Base-by-base conservation (phyloP, 2,113 vertebrate genomes). In the Ovibos moschatus region DNA sequence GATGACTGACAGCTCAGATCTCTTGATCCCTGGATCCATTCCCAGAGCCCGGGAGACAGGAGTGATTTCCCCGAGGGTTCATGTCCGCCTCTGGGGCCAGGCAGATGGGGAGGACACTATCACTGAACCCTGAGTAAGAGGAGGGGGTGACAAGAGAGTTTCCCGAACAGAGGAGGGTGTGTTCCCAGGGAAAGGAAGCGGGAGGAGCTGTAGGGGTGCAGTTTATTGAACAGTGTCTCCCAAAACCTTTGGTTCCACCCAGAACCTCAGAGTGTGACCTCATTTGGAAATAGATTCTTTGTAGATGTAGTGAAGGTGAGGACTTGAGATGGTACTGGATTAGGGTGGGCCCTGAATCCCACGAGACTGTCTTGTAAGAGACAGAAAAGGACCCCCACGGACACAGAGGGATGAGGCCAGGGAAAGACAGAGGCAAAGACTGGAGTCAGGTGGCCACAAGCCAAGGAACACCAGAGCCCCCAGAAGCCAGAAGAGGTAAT, bases 341-440 rank as follows among this genome's bases (percentile, higher is more conserved):
- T 15, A 14, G 27, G 19, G 1, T 10, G 43, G 4, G 21, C 14
- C 90, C 33, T 23, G 15, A 25, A 62, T 55, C 12, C 83, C 27
- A 6, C 0, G 0, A n/a, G 7, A 36, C 3, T 2, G 27, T 57
- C 57, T n/a, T 8, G 0, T 21, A 51, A 28, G 55, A 91, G 21
- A 64, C 23, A n/a, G 53, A 76, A 60, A 33, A 50, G 67, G 21
- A 79, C 12, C 47, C 67, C 15, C 60, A n/a, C 0, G 13, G 60
- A 83, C 1, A 7, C 76, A 79, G 45, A 33, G 8, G 45, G 45
- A 50, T 9, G 15, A 79, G 74, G 27, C 27, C 33, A 27, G 0
- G 10, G 74, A 40, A 51, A 19, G 15, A 30, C 3, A 14, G 74
- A 67, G 21, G 25, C 76, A 43, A 30, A 60, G 86, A 53, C 6